These are phyloP conservation scores for Drosophila ficusphila DNA, from an alignment of 1,140 invertebrate species.

Conservation along the genomic window DNA sequence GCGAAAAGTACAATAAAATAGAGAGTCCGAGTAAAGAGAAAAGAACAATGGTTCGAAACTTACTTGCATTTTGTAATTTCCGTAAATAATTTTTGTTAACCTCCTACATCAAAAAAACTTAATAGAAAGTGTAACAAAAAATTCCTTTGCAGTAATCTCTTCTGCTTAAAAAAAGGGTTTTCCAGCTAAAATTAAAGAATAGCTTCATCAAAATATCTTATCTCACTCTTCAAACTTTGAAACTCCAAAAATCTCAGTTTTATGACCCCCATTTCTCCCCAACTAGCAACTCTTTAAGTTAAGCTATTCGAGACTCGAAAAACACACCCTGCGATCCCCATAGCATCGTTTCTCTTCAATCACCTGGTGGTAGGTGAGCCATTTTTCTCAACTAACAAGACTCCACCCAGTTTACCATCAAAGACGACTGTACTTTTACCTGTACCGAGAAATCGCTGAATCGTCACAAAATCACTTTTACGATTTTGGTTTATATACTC, in stretches of 20 bases:
- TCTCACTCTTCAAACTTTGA: not conserved
- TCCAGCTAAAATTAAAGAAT: too few relatives aligned
- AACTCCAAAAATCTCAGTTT: conserved; percentile 2
- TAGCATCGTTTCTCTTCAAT: conserved; percentile 25
- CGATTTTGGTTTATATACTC: conserved; percentile 77
- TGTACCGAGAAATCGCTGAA: conserved; percentile 62
- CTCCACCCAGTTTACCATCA: not conserved
- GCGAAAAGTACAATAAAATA: not conserved
- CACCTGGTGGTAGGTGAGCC: conserved; percentile 22
- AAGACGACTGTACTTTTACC: conserved; percentile 32
- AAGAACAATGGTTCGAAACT: not conserved
- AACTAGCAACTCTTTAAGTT: conserved; percentile 37
- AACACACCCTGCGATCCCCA: conserved; percentile 22
- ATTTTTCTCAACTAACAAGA: conserved; percentile 19
- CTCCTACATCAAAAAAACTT: too few relatives aligned
- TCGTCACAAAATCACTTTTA: conserved; percentile 81
- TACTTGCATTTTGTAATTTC: too few relatives aligned
- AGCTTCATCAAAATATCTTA: not conserved
- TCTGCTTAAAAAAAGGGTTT: too few relatives aligned
- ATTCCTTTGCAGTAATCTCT: too few relatives aligned
- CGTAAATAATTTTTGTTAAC: too few relatives aligned
- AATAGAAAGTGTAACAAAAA: not conserved
- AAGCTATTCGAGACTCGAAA: conserved; percentile 18
- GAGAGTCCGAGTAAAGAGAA: not conserved
- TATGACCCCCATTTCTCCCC: conserved; percentile 25